A percentile compares a stretch with the other conserved stretches of the same genome.
These are phyloP conservation scores for Eristalis tenax DNA, from an alignment of 2,888 invertebrate genomes.

Conservation along the genomic window DNA sequence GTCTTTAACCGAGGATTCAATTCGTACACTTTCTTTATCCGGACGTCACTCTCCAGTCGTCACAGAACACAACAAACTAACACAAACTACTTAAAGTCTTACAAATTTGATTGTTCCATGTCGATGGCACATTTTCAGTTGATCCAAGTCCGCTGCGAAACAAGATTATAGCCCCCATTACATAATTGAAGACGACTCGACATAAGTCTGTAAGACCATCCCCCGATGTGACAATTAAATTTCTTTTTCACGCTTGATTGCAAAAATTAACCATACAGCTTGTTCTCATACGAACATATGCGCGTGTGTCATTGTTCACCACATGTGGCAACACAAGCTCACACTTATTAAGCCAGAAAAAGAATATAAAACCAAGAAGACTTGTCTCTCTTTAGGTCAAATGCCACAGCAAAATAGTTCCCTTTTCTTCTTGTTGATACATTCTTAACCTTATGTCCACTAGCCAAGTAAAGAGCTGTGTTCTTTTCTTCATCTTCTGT, in stretches of 20 bases:
- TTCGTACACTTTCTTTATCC: background rate
- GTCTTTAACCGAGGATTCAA: too few species aligned
- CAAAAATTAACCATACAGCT: slow-evolving; percentile 42
- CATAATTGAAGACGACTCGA: slow-evolving; percentile 10
- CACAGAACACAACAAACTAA: too few species aligned
- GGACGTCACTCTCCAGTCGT: background rate
- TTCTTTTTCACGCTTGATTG: slow-evolving; percentile 51
- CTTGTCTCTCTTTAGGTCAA: slow-evolving; percentile 64
- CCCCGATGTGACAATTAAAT: slow-evolving; percentile 30
- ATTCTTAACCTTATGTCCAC: slow-evolving; percentile 60
- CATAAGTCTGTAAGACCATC: background rate
- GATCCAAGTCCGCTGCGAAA: slow-evolving; percentile 7
- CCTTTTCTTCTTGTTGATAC: slow-evolving; percentile 34
- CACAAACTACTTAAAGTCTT: background rate
- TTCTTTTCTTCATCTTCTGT: background rate
- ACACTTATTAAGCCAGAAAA: slow-evolving; percentile 14
- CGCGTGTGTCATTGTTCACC: background rate
- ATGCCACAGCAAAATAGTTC: slow-evolving; percentile 62
- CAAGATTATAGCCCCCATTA: slow-evolving; percentile 18
- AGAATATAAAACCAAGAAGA: slow-evolving; percentile 9
- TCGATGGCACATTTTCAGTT: background rate
- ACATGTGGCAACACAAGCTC: background rate
- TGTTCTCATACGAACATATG: background rate
- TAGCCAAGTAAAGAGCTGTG: slow-evolving; percentile 30
- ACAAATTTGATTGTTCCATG: background rate